A percentile compares a stretch with the other conserved stretches of the same genome.
Evolutionary conservation across 1,140 invertebrate species (phyloP).

Genomic region (Scaptomyza hsui): DNA sequence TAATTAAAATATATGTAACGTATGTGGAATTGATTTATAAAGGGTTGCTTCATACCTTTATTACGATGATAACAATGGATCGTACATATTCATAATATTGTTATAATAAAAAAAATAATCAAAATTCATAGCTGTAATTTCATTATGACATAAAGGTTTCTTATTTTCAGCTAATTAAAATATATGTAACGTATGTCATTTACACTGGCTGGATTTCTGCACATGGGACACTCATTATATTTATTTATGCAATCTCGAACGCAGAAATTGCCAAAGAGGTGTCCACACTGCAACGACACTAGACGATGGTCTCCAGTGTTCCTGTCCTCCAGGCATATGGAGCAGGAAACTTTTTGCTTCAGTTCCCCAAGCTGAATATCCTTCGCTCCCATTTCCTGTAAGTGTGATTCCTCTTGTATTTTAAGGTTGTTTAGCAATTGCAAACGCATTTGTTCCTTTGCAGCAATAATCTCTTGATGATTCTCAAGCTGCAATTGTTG

Average conservation of each 20-base stretch:
- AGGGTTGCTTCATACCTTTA: no score
- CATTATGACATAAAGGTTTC: no score
- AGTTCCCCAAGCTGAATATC: neutral
- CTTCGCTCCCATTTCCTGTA: neutral
- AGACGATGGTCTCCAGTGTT: neutral
- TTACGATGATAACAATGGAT: no score
- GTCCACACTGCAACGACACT: neutral
- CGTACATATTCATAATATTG: no score
- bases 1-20: no score
- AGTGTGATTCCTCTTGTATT: neutral
- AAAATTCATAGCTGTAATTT: no score
- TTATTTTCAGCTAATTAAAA: no score
- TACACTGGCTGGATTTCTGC: neutral
- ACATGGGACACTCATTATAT: neutral
- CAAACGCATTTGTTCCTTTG: neutral
- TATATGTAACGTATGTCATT: neutral
- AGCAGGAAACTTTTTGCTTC: neutral
- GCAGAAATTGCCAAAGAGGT: constrained; percentile 11
- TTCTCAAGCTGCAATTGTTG: no score
- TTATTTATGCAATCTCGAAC: neutral
- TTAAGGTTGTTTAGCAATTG: neutral
- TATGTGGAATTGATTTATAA: no score
- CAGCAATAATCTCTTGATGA: no score
- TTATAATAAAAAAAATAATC: no score
- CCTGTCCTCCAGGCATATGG: constrained; percentile 7